Conservation (phyloP, 2,888 invertebrate genomes). For the Dicranocentrus wangi region DNA sequence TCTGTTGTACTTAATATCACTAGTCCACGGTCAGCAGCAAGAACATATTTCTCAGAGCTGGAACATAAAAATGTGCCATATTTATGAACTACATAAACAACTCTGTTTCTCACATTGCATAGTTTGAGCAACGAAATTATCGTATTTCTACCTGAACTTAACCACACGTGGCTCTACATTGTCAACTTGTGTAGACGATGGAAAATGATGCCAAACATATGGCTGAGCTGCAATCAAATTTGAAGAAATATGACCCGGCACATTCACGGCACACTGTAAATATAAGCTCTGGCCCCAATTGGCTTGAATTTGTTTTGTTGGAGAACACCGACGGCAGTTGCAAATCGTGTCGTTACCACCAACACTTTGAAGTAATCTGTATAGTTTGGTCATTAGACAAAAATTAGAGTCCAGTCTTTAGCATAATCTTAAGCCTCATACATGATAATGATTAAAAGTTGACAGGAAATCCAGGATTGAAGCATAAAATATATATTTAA, state of each 20-base stretch:
- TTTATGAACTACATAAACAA: too few species aligned
- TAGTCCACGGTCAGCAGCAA: constrained; percentile 92
- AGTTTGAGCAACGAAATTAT: too few species aligned
- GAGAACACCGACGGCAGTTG: constrained; percentile 90
- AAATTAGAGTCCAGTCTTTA: too few species aligned
- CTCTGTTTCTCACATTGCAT: too few species aligned
- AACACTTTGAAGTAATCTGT: constrained; percentile 88
- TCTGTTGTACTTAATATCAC: constrained; percentile 81
- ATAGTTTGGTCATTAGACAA: too few species aligned
- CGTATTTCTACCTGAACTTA: constrained; percentile 52
- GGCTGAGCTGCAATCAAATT: constrained; percentile 67
- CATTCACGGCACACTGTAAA: constrained; percentile 87
- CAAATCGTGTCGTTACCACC: constrained; percentile 88
- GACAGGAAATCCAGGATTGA: too few species aligned
- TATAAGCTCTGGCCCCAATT: constrained; percentile 96
- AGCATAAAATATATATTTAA: too few species aligned
- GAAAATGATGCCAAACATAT: constrained; percentile 73
- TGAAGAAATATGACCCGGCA: constrained; percentile 74
- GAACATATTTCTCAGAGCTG: constrained; percentile 89
- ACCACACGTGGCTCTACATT: constrained; percentile 38
- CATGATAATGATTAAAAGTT: too few species aligned
- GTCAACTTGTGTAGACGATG: constrained; percentile 41
- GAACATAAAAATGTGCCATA: too few species aligned
- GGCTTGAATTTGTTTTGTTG: constrained; percentile 90
- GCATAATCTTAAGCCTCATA: too few species aligned